Conservation (phyloP, 2,888 invertebrate genomes). For the Cataglyphis albicans region DNA sequence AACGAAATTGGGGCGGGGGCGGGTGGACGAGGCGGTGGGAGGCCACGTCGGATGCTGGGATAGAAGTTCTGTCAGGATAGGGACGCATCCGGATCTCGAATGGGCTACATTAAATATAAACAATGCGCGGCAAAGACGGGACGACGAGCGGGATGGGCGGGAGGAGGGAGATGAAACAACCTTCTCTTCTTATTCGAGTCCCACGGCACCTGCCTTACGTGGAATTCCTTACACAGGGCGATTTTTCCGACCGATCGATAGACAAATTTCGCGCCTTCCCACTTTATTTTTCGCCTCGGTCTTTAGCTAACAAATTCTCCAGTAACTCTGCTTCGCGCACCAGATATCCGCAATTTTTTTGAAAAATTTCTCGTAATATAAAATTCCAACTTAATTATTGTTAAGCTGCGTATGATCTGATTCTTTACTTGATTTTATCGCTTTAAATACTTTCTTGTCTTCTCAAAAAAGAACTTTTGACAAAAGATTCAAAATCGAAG, state of each 20-base stretch:
- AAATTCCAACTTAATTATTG: not conserved
- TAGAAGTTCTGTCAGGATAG: constrained; percentile 61
- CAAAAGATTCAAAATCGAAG: not conserved
- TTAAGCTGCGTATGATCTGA: not conserved
- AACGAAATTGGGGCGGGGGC: constrained; percentile 19
- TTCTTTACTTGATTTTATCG: not conserved
- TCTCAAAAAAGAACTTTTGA: not conserved
- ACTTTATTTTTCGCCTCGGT: constrained; percentile 31
- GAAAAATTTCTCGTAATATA: not conserved
- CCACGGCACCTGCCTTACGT: constrained; percentile 48
- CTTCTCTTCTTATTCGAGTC: constrained; percentile 56
- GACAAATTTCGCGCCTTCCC: constrained; percentile 53
- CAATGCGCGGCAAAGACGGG: constrained; percentile 35
- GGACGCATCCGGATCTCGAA: constrained; percentile 72
- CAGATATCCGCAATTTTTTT: constrained; percentile 1
- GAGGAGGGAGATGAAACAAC: constrained; percentile 34
- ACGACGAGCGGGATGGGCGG: not conserved
- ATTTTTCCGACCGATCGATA: constrained; percentile 48
- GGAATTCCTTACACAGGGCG: constrained; percentile 58
- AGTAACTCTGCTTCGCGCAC: constrained; percentile 17
- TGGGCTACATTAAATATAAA: constrained; percentile 78
- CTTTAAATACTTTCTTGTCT: not conserved
- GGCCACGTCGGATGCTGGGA: constrained; percentile 18
- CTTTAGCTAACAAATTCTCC: not conserved
- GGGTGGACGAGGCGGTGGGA: constrained; percentile 17